Evolutionary conservation across 2,888 invertebrate genomes (phyloP).

Genomic region (Empis stercorea): DNA sequence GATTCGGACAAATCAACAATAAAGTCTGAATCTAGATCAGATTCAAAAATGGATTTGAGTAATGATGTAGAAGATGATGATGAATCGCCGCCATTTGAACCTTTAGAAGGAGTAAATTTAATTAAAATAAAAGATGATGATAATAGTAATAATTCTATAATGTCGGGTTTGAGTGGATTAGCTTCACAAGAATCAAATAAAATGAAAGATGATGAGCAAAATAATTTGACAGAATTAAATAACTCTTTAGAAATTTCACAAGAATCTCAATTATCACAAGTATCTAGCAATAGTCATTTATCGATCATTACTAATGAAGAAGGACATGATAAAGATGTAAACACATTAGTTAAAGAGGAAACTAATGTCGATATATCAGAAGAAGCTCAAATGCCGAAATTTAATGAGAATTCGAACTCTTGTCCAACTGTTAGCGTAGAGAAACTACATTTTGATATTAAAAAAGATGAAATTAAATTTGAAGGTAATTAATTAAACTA

Average conservation of each 20-base stretch:
- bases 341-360: slow-evolving; percentile 20
- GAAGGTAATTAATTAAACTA: slow-evolving; percentile 20
- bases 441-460: slow-evolving; percentile 31
- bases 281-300: slow-evolving; percentile 46
- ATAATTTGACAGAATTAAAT: slow-evolving; percentile 31
- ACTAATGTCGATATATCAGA: slow-evolving; percentile 33
- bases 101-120: slow-evolving; percentile 35
- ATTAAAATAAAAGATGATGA: slow-evolving; percentile 19
- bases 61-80: slow-evolving; percentile 39
- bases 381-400: slow-evolving; percentile 36
- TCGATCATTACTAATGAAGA: slow-evolving; percentile 42
- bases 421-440: slow-evolving; percentile 7
- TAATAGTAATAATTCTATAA: slow-evolving; percentile 43
- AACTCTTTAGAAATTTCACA: slow-evolving; percentile 37
- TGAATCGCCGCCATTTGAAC: slow-evolving; percentile 54
- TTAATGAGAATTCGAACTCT: slow-evolving; percentile 29
- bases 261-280: slow-evolving; percentile 48
- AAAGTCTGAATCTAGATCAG: slow-evolving; percentile 27
- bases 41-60: slow-evolving; percentile 25
- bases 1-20: slow-evolving; percentile 53
- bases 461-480: slow-evolving; percentile 33
- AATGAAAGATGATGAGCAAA: slow-evolving; percentile 4
- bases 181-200: slow-evolving; percentile 19
- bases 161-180: slow-evolving; percentile 41
- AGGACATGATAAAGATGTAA: slow-evolving; percentile 21